Base-by-base conservation (phyloP, 1,140 invertebrate genomes). In the Scaptodrosophila lebanonensis region DNA sequence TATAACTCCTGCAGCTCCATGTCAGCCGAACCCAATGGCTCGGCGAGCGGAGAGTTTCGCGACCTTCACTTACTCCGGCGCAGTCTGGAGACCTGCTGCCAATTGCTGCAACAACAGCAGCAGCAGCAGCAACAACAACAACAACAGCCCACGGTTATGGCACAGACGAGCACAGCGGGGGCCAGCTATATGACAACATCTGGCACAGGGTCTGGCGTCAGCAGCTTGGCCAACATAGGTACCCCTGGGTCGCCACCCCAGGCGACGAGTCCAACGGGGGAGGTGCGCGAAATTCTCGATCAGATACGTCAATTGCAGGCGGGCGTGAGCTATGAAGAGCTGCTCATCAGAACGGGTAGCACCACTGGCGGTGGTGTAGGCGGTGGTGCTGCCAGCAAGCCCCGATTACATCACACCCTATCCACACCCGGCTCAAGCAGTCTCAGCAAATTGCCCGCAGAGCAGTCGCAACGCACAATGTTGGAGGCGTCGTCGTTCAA, bases 221-320 rank as follows among this genome's bases (percentile, higher is more conserved):
- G 91, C 63, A 92, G 91, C 84, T 77, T 92, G 61, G 90, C 90
- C 2, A 90, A 89, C 56, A 79, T 89, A 11, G 89, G 88, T 2
- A 88, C 91, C 22, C 91, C 91, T 12, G 91, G 92, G 62, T 95
- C 93, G 1, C 93, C 93, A 1, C 93, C 93, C 0, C 90, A 92
- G 68, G 93, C 93, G 6, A 94, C 93, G 5, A 93, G 92, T 71
- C 93, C 93, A 1, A 94, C 93, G 8, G 91, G 90, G 57, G 91
- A 92, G 85, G 89, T 92, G 67, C 88, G 89, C 12, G 91, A 92
- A 62, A 84, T 92, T 29, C 84, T 93, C 70, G 91, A 92, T 60
- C 92, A 93, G 87, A 92, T 92, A 62, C 91, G 92, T 42, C 90
- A 92, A 70, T 83, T 92, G 45, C 91, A 91, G 52, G 75, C 72